A percentile compares a stretch with the other conserved stretches of the same genome.
Evolutionary conservation across 2,113 vertebrate species (phyloP).

Genomic region (Rhinopomastus cyanomelas): DNA sequence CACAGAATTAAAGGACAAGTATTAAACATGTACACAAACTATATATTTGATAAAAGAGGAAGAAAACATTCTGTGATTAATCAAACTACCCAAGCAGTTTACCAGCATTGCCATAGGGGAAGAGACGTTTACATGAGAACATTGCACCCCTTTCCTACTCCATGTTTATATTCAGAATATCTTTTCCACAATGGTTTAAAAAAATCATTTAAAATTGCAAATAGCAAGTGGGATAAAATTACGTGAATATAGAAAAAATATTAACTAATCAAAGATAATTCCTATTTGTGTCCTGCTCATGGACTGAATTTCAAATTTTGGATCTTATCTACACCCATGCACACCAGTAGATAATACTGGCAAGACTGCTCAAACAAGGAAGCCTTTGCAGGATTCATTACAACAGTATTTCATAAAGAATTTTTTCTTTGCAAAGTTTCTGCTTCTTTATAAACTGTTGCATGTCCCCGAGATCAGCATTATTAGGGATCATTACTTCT

Average conservation of each 20-base stretch:
- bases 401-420: not conserved
- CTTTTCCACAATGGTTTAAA: not conserved
- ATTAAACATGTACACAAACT: not conserved
- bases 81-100: not conserved
- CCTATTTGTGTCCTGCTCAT: not conserved
- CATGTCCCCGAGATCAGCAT: accelerated
- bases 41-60: not conserved
- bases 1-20: not conserved
- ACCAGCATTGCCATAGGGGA: not conserved
- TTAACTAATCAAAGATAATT: not conserved
- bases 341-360: not conserved
- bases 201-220: not conserved
- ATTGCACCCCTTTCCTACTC: not conserved
- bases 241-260: not conserved
- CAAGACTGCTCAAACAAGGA: not conserved
- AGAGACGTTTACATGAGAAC: not conserved
- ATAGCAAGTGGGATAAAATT: not conserved
- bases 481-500: not conserved
- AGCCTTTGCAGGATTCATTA: not conserved
- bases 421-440: not conserved
- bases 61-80: not conserved
- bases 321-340: not conserved
- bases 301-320: not conserved
- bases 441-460: not conserved
- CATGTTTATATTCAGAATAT: not conserved